Percentiles rank a stretch among this genome's conserved stretches.
These are phyloP conservation scores for Platerodrilus igneus DNA, from an alignment of 2,888 invertebrate genomes.

Conservation along the genomic window DNA sequence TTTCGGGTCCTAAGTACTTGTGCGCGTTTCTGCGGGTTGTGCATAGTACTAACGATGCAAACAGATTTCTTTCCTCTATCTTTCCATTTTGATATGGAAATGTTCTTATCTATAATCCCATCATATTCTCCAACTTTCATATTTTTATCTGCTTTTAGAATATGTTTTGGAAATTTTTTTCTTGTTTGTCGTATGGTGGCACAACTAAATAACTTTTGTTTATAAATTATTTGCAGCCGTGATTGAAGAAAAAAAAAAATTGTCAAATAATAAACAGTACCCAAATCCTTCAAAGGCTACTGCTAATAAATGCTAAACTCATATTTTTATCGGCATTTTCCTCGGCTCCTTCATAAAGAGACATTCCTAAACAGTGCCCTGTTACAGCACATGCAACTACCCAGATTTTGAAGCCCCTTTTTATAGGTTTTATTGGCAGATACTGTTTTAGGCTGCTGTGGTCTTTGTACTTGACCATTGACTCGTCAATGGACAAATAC, in stretches of 20 bases:
- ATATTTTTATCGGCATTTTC: slow-evolving; percentile 3
- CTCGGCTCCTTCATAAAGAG: slow-evolving; percentile 10
- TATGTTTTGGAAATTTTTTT: neutral
- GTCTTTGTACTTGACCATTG: slow-evolving; percentile 12
- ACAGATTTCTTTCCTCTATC: no score
- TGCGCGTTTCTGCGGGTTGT: no score
- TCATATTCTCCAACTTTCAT: neutral
- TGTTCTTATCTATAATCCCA: neutral
- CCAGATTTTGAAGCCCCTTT: slow-evolving; percentile 15
- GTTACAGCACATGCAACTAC: slow-evolving; percentile 11
- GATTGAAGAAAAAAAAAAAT: no score
- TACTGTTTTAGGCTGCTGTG: slow-evolving; percentile 11
- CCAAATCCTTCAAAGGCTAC: no score
- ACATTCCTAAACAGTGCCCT: slow-evolving; percentile 12
- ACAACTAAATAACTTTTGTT: neutral
- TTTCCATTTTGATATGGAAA: neutral
- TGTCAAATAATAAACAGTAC: no score
- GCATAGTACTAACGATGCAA: no score
- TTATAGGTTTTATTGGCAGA: slow-evolving; percentile 16
- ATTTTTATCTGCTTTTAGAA: no score
- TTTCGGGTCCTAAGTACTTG: neutral
- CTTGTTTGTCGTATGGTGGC: neutral
- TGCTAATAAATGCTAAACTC: no score
- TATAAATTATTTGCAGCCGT: no score
- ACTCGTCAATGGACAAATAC: slow-evolving; percentile 8